Evolutionary conservation across 1,140 invertebrate species (phyloP).

Genomic region (Stratiolaelaps scimitus): DNA sequence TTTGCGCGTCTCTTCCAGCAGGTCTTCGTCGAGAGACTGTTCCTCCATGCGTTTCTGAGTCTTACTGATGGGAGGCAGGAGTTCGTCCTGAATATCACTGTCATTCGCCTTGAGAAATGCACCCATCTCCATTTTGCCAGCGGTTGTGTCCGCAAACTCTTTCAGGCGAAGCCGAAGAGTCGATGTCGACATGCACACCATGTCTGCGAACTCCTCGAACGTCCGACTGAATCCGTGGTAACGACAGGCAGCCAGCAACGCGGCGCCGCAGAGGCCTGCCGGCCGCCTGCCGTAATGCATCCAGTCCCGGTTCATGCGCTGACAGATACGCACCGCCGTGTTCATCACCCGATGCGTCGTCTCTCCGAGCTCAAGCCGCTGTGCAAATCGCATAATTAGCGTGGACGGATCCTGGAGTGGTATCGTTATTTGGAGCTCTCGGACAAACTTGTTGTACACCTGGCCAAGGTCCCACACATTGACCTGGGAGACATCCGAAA

Average conservation of each 20-base stretch:
- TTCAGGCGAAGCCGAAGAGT: slow-evolving; percentile 77
- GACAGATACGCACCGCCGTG: slow-evolving; percentile 80
- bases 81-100: slow-evolving; percentile 90
- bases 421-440: slow-evolving; percentile 79
- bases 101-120: slow-evolving; percentile 95
- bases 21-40: slow-evolving; percentile 30
- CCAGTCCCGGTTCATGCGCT: slow-evolving; percentile 95
- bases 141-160: slow-evolving; percentile 92
- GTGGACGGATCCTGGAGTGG: slow-evolving; percentile 80
- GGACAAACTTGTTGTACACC: slow-evolving; percentile 74
- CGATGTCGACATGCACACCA: slow-evolving; percentile 88
- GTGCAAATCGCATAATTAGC: slow-evolving; percentile 87
- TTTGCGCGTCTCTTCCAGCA: neutral
- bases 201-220: slow-evolving; percentile 75
- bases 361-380: slow-evolving; percentile 75
- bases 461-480: slow-evolving; percentile 89
- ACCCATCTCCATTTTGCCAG: slow-evolving; percentile 72
- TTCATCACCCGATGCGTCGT: slow-evolving; percentile 87
- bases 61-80: slow-evolving; percentile 60
- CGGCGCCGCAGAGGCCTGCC: slow-evolving; percentile 90
- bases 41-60: slow-evolving; percentile 27
- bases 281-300: slow-evolving; percentile 88
- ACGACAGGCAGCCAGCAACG: slow-evolving; percentile 78
- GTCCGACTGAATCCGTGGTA: slow-evolving; percentile 81
- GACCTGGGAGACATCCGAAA: slow-evolving; percentile 82